A percentile compares a stretch with the other conserved stretches of the same genome.
Conservation (phyloP, 2,113 vertebrate species). For the Gobiocypris rarus region DNA sequence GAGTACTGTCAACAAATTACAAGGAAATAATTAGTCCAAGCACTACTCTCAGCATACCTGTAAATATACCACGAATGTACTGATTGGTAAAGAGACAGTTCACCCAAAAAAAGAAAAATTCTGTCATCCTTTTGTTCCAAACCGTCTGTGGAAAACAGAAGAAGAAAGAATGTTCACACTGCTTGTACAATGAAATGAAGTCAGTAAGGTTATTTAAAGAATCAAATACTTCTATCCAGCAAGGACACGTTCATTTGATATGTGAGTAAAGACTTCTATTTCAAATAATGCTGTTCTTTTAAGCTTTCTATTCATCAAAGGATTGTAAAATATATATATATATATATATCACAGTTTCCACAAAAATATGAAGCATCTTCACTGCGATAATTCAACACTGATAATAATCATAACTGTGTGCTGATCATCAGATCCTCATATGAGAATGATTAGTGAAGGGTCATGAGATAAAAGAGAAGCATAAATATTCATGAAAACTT, state of each 20-base stretch:
- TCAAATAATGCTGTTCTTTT: not conserved
- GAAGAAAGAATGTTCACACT: not conserved
- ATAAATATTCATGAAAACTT: not conserved
- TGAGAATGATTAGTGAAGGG: not conserved
- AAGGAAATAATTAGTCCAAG: not conserved
- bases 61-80: not conserved
- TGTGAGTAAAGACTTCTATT: too few species aligned
- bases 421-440: not conserved
- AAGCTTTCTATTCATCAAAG: not conserved
- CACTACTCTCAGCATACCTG: not conserved
- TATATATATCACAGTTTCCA: not conserved
- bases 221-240: too few species aligned
- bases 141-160: not conserved
- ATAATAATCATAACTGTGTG: not conserved
- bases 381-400: not conserved
- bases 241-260: too few species aligned
- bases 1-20: constrained; percentile 35
- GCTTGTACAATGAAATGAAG: not conserved
- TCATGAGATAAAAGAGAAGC: not conserved
- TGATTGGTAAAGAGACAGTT: not conserved
- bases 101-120: not conserved
- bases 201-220: too few species aligned
- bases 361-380: not conserved
- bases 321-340: not conserved
- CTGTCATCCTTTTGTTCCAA: not conserved